Conservation (phyloP, 2,113 vertebrate species). For the Cavia aperea region DNA sequence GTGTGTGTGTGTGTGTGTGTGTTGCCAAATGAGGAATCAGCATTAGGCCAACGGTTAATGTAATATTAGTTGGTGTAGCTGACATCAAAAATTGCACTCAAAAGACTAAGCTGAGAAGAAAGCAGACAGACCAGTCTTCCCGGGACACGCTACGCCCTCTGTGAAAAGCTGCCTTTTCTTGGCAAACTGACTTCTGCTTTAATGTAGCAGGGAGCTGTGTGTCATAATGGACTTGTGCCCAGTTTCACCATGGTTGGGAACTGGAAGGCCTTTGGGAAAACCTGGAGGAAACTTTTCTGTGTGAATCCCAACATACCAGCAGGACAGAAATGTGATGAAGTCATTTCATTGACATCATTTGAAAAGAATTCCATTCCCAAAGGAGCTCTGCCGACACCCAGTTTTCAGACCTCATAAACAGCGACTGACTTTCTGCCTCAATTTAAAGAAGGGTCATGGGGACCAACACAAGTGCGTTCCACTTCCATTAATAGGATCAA, state of each 20-base stretch:
- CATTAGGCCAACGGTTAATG: background rate
- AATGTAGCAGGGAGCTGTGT: background rate
- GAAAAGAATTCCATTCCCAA: background rate
- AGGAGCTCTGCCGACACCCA: background rate
- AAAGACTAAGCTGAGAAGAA: slow-evolving; percentile 31
- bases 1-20: background rate
- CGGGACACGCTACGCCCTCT: background rate
- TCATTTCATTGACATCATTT: background rate
- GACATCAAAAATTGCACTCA: slow-evolving; percentile 21
- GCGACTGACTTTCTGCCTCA: background rate
- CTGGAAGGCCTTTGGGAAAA: background rate
- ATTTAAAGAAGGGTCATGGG: background rate
- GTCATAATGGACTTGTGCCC: slow-evolving; percentile 9
- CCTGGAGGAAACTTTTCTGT: background rate
- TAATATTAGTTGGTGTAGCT: background rate
- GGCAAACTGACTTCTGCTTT: slow-evolving; percentile 47
- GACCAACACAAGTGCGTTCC: background rate
- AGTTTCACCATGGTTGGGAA: slow-evolving; percentile 32
- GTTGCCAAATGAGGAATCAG: slow-evolving; percentile 14
- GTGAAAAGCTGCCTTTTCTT: slow-evolving; percentile 49
- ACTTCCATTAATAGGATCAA: background rate
- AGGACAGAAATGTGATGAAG: background rate
- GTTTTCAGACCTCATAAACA: background rate
- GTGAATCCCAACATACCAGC: background rate
- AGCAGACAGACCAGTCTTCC: slow-evolving; percentile 48